A percentile compares a stretch with the other conserved stretches of the same genome.
These are phyloP conservation scores for Austrolebias charrua DNA, from an alignment of 2,797 vertebrate genomes.

Conservation along the genomic window DNA sequence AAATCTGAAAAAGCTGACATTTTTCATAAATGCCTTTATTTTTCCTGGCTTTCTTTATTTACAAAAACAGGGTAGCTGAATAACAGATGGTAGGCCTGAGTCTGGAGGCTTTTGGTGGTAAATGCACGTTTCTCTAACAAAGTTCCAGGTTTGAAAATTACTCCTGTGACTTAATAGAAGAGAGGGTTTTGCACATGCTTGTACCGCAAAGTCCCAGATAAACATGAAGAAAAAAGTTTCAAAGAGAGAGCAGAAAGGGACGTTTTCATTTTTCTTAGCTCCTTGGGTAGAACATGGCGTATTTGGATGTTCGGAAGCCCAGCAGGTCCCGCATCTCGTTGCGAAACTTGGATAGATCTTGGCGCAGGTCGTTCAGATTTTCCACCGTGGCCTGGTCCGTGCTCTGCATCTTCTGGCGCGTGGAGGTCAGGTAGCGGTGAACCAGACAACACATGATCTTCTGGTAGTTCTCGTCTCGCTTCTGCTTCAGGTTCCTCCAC, in stretches of 20 bases:
- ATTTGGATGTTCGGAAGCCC: conserved; percentile 98
- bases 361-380: conserved; percentile 94
- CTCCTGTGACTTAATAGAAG: conserved; percentile 54
- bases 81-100: conserved; percentile 64
- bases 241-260: conserved; percentile 10
- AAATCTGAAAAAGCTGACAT: conserved; percentile 14
- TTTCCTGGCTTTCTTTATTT: conserved; percentile 68
- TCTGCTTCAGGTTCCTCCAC: conserved; percentile 96
- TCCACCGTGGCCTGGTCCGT: conserved; percentile 97
- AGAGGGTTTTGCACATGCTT: conserved; percentile 70
- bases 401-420: conserved; percentile 98
- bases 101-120: conserved; percentile 67
- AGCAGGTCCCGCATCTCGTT: conserved; percentile 98
- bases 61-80: conserved; percentile 73
- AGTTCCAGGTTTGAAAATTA: conserved; percentile 62
- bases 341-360: conserved; percentile 97
- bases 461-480: conserved; percentile 95
- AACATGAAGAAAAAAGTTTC: conserved; percentile 48
- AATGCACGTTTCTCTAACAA: conserved; percentile 67
- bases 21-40: conserved; percentile 70
- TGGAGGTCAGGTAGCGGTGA: conserved; percentile 96
- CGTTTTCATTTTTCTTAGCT: conserved; percentile 75
- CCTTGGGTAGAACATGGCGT: conserved; percentile 98
- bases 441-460: conserved; percentile 99
- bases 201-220: conserved; percentile 51